Percentiles rank a stretch among this genome's conserved stretches.
Evolutionary conservation across 2,888 invertebrate genomes (phyloP).

Genomic region (Drosophila anceps): DNA sequence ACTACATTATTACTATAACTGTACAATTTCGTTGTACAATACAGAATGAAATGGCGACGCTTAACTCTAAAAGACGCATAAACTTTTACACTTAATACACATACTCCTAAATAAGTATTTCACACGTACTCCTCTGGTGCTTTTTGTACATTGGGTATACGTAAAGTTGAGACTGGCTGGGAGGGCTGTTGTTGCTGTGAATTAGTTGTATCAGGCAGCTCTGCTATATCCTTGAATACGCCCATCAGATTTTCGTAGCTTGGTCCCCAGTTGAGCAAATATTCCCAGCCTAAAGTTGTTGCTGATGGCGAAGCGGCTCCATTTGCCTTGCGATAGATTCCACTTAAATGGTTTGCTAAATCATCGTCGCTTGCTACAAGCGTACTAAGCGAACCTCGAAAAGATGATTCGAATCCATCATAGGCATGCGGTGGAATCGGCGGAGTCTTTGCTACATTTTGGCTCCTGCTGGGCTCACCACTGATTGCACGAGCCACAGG

Average conservation of each 20-base stretch:
- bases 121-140: slow-evolving; percentile 96
- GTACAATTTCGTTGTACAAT: slow-evolving; percentile 64
- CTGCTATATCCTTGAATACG: slow-evolving; percentile 98
- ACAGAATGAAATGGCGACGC: slow-evolving; percentile 71
- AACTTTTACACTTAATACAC: slow-evolving; percentile 55
- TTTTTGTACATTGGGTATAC: slow-evolving; percentile 93
- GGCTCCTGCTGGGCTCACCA: slow-evolving; percentile 87
- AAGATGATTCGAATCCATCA: slow-evolving; percentile 97
- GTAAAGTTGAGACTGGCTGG: slow-evolving; percentile 86
- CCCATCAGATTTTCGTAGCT: slow-evolving; percentile 98
- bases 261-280: slow-evolving; percentile 97
- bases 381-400: slow-evolving; percentile 96
- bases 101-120: slow-evolving; percentile 29
- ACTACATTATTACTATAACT: slow-evolving; percentile 26
- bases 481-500: slow-evolving; percentile 86
- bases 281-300: slow-evolving; percentile 96
- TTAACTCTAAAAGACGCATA: slow-evolving; percentile 48
- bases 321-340: slow-evolving; percentile 92
- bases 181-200: slow-evolving; percentile 89
- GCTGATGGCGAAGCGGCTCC: slow-evolving; percentile 90
- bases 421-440: slow-evolving; percentile 92
- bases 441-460: slow-evolving; percentile 88
- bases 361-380: slow-evolving; percentile 97
- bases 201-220: slow-evolving; percentile 93
- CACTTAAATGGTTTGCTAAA: slow-evolving; percentile 92